Conservation (phyloP, 1,140 invertebrate species). For the Subanguina moxae region DNA sequence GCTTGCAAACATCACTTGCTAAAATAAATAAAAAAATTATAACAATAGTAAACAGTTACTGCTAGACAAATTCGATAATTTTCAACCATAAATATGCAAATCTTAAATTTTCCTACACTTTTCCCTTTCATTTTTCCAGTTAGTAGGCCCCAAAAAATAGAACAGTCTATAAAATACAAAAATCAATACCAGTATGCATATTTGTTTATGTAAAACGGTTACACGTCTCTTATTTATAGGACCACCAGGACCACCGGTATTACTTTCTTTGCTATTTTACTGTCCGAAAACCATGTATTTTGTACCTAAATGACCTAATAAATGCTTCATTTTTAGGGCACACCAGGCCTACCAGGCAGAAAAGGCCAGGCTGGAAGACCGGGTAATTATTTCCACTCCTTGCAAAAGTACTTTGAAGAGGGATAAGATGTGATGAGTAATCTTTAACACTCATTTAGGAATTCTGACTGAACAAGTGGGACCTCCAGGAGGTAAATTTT, state of each 20-base stretch:
- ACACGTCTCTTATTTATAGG: neutral
- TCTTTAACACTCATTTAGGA: conserved; percentile 1
- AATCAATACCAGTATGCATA: too few relatives aligned
- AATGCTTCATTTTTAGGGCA: neutral
- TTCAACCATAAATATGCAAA: too few relatives aligned
- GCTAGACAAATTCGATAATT: too few relatives aligned
- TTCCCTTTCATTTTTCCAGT: too few relatives aligned
- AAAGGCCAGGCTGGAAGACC: conserved; percentile 9
- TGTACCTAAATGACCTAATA: neutral
- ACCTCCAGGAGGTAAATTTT: conserved; percentile 16
- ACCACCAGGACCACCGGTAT: conserved; percentile 18
- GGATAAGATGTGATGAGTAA: neutral
- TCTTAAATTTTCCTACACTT: too few relatives aligned
- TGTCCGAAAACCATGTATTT: neutral
- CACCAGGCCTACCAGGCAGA: conserved; percentile 16
- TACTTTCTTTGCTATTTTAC: neutral
- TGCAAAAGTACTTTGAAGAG: neutral
- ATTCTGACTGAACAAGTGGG: conserved; percentile 9
- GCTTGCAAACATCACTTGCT: too few relatives aligned
- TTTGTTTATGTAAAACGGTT: too few relatives aligned
- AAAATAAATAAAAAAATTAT: too few relatives aligned
- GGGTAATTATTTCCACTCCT: neutral
- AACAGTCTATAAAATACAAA: too few relatives aligned
- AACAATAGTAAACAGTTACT: too few relatives aligned
- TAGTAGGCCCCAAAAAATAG: too few relatives aligned